Evolutionary conservation across 2,888 invertebrate genomes (phyloP).

Genomic region (Cyaniris semiargus): DNA sequence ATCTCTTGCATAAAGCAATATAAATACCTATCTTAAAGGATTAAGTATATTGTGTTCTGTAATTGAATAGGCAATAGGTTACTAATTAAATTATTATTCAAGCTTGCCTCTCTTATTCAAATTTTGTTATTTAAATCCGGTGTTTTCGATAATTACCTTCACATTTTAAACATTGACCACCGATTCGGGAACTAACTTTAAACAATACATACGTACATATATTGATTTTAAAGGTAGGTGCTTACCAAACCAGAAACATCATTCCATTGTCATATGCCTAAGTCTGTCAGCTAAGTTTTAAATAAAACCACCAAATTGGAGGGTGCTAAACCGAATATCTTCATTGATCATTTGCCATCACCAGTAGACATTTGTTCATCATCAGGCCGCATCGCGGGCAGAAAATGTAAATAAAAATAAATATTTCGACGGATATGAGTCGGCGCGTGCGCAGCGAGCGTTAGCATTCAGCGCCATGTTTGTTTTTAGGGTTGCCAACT

Average conservation of each 20-base stretch:
- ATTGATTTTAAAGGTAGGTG: not conserved
- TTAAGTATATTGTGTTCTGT: too few species aligned
- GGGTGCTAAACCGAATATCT: conserved; percentile 4
- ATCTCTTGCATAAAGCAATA: too few species aligned
- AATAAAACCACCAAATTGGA: conserved; percentile 22
- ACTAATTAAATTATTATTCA: too few species aligned
- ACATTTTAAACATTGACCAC: too few species aligned
- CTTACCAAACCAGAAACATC: not conserved
- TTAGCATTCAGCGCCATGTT: conserved; percentile 72
- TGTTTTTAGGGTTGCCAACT: conserved; percentile 52
- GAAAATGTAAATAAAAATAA: conserved; percentile 68
- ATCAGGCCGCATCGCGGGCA: conserved; percentile 52
- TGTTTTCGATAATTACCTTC: too few species aligned
- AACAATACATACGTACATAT: not conserved
- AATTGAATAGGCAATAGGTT: too few species aligned
- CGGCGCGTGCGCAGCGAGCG: conserved; percentile 62
- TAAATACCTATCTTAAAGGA: too few species aligned
- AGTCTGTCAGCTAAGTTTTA: not conserved
- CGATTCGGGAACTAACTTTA: not conserved
- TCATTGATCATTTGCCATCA: conserved; percentile 39
- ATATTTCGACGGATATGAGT: conserved; percentile 64
- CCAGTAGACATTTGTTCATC: conserved; percentile 45
- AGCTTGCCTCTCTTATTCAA: too few species aligned
- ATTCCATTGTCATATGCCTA: not conserved
- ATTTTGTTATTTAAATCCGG: too few species aligned